Evolutionary conservation across 2,888 invertebrate genomes (phyloP).

Genomic region (Tethea ocularis): DNA sequence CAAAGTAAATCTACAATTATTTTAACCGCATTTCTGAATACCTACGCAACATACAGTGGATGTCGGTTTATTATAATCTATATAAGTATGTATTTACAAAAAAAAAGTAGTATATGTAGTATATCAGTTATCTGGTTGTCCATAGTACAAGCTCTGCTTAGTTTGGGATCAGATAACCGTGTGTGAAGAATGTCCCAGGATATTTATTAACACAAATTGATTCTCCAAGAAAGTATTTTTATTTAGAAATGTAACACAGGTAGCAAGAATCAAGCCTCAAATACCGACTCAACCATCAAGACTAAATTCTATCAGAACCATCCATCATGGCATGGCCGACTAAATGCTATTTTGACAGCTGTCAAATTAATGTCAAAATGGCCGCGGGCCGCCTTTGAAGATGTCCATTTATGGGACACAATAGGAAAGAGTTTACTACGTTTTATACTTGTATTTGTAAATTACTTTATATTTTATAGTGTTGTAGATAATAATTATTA

Average conservation of each 20-base stretch:
- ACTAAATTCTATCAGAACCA: conserved; percentile 18
- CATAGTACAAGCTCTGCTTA: too few relatives aligned
- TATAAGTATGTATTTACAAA: too few relatives aligned
- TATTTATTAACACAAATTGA: too few relatives aligned
- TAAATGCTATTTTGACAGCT: conserved; percentile 74
- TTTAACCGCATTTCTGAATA: too few relatives aligned
- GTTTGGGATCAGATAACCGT: too few relatives aligned
- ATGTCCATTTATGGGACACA: conserved; percentile 13
- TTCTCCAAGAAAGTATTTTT: neutral
- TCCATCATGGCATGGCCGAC: conserved; percentile 39
- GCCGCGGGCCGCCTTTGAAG: conserved; percentile 26
- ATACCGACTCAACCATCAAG: conserved; percentile 21
- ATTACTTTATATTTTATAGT: too few relatives aligned
- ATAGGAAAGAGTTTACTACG: conserved; percentile 12
- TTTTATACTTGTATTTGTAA: neutral
- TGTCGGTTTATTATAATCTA: too few relatives aligned
- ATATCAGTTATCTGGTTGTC: too few relatives aligned
- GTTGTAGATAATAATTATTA: neutral
- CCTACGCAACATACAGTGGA: too few relatives aligned
- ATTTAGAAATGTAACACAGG: conserved; percentile 15
- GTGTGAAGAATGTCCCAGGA: too few relatives aligned
- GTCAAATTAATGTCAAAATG: conserved; percentile 60
- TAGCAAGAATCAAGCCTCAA: conserved; percentile 13
- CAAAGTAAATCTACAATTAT: too few relatives aligned
- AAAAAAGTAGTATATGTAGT: too few relatives aligned